A percentile compares a stretch with the other conserved stretches of the same genome.
These are phyloP conservation scores for Macrostomum cliftonense DNA, from an alignment of 2,888 invertebrate species.

Conservation along the genomic window DNA sequence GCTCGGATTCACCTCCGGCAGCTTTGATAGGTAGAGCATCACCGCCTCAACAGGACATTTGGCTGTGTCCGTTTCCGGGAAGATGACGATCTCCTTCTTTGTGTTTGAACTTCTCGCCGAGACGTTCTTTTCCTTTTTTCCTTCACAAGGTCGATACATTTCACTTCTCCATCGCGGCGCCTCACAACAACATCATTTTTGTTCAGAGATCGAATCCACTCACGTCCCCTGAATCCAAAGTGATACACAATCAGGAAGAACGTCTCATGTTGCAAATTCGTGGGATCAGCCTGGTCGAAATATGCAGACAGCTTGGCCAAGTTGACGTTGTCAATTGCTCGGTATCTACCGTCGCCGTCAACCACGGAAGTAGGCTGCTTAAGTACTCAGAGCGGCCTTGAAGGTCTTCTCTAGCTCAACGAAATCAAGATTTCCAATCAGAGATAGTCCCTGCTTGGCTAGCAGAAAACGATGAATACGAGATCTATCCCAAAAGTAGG, in stretches of 20 bases:
- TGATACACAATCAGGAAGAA: slow-evolving; percentile 1
- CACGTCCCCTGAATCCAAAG: slow-evolving; percentile 3
- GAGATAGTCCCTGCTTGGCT: not conserved
- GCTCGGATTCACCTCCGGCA: not conserved
- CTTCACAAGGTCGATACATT: not conserved
- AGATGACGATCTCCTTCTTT: not conserved
- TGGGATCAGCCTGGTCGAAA: not conserved
- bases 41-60: slow-evolving; percentile 2
- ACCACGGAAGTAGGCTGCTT: not conserved
- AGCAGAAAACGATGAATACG: not conserved
- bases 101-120: not conserved
- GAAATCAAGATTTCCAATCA: not conserved
- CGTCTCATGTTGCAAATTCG: not conserved
- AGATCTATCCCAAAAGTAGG: too few relatives aligned
- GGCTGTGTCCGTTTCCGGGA: not conserved
- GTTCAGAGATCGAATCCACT: not conserved
- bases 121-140: not conserved
- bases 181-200: not conserved
- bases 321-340: not conserved
- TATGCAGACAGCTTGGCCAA: not conserved
- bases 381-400: not conserved
- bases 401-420: too few relatives aligned
- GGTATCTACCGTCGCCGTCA: slow-evolving; percentile 1
- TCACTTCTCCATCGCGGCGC: too few relatives aligned
- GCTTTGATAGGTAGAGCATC: not conserved